Evolutionary conservation across 1,140 invertebrate species (phyloP).

Genomic region (Trichonephila inaurata): DNA sequence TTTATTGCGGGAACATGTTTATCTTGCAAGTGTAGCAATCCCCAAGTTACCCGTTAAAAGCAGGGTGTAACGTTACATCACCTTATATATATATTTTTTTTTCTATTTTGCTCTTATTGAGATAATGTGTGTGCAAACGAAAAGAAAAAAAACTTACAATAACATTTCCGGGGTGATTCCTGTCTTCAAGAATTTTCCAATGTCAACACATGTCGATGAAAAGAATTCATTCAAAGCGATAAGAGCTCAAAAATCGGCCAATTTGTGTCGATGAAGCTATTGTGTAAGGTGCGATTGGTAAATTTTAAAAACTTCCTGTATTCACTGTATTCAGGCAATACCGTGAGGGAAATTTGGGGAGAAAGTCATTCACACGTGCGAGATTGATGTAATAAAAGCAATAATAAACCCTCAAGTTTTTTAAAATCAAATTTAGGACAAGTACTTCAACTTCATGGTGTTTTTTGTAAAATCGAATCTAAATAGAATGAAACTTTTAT

Average conservation of each 20-base stretch:
- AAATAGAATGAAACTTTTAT: no score
- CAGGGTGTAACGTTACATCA: not conserved
- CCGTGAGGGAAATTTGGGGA: not conserved
- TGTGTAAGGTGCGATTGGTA: not conserved
- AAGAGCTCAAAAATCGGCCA: not conserved
- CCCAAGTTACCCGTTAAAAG: not conserved
- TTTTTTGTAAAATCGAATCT: no score
- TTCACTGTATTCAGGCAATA: not conserved
- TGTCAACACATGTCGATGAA: not conserved
- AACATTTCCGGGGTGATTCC: constrained; percentile 6
- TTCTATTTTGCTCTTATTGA: not conserved
- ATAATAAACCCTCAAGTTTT: no score
- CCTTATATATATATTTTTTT: not conserved
- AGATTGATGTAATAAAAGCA: not conserved
- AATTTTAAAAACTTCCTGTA: not conserved
- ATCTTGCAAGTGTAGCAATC: constrained; percentile 3
- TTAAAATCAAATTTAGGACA: no score
- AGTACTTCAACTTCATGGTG: no score
- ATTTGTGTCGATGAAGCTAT: not conserved
- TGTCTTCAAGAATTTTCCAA: not conserved
- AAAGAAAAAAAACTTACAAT: not conserved
- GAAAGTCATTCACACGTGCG: not conserved
- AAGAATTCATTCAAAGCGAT: not conserved
- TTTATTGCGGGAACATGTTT: constrained; percentile 15
- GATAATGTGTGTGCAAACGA: not conserved